phyloP scores from a whole-genome alignment of 1,140 invertebrate species.

The Cyphomyrmex costatus region DNA sequence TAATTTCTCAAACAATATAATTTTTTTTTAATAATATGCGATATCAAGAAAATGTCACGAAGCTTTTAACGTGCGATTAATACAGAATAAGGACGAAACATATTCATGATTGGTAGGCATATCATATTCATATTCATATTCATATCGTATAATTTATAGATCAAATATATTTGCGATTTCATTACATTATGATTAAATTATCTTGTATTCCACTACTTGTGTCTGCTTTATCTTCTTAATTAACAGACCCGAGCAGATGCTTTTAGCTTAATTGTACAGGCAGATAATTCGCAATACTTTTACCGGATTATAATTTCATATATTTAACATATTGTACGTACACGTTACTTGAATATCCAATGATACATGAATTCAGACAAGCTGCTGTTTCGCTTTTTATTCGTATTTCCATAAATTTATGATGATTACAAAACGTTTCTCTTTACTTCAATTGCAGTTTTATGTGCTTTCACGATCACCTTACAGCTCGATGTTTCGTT shows the following conservation, averaged over 20 bases:
- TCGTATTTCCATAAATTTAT: neutral
- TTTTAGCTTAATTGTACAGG: neutral
- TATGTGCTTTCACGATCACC: conserved; percentile 23
- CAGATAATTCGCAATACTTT: neutral
- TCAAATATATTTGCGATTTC: neutral
- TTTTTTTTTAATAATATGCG: neutral
- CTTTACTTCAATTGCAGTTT: neutral
- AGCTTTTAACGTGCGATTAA: neutral
- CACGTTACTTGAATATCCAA: neutral
- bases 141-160: neutral
- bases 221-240: neutral
- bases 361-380: neutral
- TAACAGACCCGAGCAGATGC: neutral
- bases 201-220: neutral
- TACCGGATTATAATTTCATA: neutral
- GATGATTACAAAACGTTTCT: neutral
- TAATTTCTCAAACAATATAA: neutral
- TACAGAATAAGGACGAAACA: neutral
- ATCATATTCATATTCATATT: neutral
- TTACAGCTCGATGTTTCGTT: neutral
- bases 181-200: conserved; percentile 4
- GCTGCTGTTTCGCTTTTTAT: neutral
- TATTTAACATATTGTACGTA: neutral
- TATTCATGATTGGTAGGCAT: no score
- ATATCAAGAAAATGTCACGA: neutral